phyloP scores from a whole-genome alignment of 2,797 vertebrate genomes.

The Sternarchorhynchus goeldii region DNA sequence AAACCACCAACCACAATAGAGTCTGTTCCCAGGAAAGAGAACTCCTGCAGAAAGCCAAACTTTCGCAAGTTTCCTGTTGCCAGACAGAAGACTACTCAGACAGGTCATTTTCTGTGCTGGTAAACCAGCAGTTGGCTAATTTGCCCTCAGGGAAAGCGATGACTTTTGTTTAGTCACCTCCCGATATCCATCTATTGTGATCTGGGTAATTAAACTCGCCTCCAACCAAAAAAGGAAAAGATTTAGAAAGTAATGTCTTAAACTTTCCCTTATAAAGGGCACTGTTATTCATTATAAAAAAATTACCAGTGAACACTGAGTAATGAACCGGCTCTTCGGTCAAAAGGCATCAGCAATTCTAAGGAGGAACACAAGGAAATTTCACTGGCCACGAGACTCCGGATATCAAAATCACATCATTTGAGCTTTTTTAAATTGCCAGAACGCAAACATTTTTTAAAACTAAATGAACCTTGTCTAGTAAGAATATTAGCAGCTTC shows the following conservation, averaged over 20 bases:
- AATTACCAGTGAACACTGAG: no score
- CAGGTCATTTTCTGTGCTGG: constrained; percentile 46
- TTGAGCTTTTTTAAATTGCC: no score
- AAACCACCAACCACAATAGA: background rate
- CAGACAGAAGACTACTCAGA: constrained; percentile 40
- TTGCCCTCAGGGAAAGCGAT: constrained; percentile 31
- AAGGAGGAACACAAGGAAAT: no score
- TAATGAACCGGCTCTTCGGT: no score
- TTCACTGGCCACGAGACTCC: no score
- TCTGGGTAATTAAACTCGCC: background rate
- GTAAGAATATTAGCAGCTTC: no score
- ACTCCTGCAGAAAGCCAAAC: background rate
- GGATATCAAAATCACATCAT: no score
- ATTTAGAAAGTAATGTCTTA: background rate
- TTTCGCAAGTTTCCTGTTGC: background rate
- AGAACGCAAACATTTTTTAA: no score
- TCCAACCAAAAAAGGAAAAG: background rate
- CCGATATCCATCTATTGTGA: background rate
- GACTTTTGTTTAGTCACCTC: background rate
- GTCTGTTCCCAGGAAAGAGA: background rate
- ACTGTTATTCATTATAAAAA: no score
- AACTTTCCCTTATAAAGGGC: background rate
- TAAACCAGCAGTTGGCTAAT: constrained; percentile 42
- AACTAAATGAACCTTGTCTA: no score
- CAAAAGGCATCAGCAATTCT: no score